phyloP scores from a whole-genome alignment of 2,888 invertebrate genomes.

The Norana najaformis region DNA sequence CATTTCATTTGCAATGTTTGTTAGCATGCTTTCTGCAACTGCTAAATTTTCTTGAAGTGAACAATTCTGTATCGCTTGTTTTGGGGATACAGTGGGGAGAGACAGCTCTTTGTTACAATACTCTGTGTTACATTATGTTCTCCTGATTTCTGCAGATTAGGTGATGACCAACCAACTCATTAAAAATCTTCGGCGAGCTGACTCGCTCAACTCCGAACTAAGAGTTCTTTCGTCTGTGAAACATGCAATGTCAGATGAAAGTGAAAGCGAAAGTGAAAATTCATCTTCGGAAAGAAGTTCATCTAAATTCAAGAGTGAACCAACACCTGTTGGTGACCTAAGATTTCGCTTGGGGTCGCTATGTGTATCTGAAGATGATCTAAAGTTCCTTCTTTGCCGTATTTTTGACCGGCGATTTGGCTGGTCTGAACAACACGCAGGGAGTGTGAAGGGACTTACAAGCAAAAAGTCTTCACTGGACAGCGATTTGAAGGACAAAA shows the following conservation, averaged over 20 bases:
- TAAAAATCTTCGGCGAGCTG: background rate
- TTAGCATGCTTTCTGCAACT: no score
- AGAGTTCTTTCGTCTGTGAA: background rate
- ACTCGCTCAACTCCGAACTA: background rate
- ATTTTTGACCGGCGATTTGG: slow-evolving; percentile 55
- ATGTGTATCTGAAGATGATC: background rate
- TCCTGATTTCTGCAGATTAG: background rate
- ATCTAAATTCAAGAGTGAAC: background rate
- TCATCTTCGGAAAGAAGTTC: background rate
- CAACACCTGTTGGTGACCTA: background rate
- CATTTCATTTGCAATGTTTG: no score
- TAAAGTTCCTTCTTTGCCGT: slow-evolving; percentile 43
- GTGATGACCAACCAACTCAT: background rate
- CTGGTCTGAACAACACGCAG: slow-evolving; percentile 50
- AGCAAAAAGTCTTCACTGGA: background rate
- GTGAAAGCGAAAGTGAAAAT: background rate
- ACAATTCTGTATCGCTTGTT: no score
- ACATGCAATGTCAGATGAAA: background rate
- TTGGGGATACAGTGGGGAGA: no score
- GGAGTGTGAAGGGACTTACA: background rate
- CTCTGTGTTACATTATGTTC: background rate
- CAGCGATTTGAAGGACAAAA: background rate
- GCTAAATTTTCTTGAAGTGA: no score
- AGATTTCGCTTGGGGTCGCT: background rate
- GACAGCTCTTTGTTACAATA: background rate